Base-by-base conservation (phyloP, 2,113 vertebrate genomes). In the Morone saxatilis region DNA sequence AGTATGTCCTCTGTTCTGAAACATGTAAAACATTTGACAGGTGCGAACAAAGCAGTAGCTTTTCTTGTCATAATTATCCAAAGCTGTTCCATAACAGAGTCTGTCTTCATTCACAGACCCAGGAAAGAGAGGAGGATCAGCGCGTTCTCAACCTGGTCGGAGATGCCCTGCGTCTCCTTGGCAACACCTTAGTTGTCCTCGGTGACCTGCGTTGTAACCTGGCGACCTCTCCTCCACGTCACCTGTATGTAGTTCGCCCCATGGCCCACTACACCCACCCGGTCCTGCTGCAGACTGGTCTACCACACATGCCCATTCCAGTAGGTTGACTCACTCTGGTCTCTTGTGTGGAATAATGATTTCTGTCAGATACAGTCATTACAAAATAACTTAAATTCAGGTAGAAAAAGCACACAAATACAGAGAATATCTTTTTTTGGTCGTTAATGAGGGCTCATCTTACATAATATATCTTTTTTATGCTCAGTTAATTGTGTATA, bases 141-240 rank as follows among this genome's bases (percentile, higher is more conserved):
- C 95, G 95, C 2, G 68, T 95, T 71, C 94, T 97, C 51, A 97
- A 97, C 86, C 85, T 96, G 74, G 96, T 97, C 0, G 96, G 96
- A 25, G 96, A 97, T 85, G 94, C 96, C 38, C 95, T 97, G 17
- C 94, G 96, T 71, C 92, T 97, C 47, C 93, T 97, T 48, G 97
- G 97, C 63, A 97, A 97, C 84, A 95, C 95, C n/a, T 93, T 97
- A 7, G 95, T 97, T 56, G 94, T 96, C 0, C 86, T 97, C 16
- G 96, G 96, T 0, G 96, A 97, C 83, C 88, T 97, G 57, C 96
- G 96, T 47, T 97, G 97, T 80, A 97, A 97, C 78, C 92, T 97
- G 57, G 92, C 95, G 0, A 91, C 94, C 45, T 91, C 89, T 0
- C 94, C 96, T 56, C 96, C 96, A 3, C 96, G 96, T 0, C 96